Conservation (phyloP, 2,113 vertebrate genomes). For the Spizaetus ornatus region DNA sequence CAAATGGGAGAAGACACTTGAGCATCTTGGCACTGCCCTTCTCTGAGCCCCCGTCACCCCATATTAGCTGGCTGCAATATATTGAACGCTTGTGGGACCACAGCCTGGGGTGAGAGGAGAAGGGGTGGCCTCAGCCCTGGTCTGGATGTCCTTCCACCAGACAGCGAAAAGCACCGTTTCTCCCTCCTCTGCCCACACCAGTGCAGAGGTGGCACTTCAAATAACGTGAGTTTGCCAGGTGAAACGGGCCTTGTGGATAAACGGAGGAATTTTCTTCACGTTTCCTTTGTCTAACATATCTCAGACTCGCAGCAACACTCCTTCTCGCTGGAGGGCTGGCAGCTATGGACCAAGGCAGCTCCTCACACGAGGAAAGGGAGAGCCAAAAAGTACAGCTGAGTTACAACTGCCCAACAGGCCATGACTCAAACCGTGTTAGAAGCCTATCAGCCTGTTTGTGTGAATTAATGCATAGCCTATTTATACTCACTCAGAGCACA, state of each 20-base stretch:
- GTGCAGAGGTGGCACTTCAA: background rate
- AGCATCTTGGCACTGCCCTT: background rate
- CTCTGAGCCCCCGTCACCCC: background rate
- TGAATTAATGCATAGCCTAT: background rate
- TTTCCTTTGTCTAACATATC: background rate
- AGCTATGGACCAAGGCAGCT: background rate
- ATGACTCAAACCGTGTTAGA: background rate
- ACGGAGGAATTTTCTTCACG: background rate
- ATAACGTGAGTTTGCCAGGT: fast-evolving
- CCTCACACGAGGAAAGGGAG: background rate
- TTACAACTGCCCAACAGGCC: background rate
- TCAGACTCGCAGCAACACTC: background rate
- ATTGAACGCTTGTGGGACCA: background rate
- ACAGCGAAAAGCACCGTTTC: fast-evolving
- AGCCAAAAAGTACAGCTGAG: background rate
- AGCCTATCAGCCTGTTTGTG: background rate
- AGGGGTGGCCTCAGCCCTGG: background rate
- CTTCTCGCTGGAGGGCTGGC: background rate
- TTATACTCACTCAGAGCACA: background rate
- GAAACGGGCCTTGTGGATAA: background rate
- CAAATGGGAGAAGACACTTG: background rate
- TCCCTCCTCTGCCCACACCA: background rate
- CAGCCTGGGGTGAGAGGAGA: background rate
- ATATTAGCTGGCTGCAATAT: fast-evolving
- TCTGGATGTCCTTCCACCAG: background rate